A percentile compares a stretch with the other conserved stretches of the same genome.
Evolutionary conservation across 1,140 invertebrate genomes (phyloP).

Genomic region (Pseudoatta argentina): DNA sequence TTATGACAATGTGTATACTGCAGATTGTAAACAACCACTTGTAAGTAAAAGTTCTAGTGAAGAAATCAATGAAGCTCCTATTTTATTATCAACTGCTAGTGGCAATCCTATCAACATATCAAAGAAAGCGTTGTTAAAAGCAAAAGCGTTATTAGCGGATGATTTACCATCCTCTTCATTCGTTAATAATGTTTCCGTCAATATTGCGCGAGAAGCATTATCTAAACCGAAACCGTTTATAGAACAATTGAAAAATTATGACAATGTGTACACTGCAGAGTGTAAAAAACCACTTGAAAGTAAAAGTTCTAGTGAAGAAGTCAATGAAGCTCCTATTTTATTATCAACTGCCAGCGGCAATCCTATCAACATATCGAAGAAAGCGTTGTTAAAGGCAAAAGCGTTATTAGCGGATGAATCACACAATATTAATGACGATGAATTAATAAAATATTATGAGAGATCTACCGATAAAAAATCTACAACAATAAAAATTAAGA

Average conservation of each 20-base stretch:
- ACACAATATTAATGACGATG: neutral
- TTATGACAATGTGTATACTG: neutral
- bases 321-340: constrained; percentile 11
- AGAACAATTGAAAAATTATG: neutral
- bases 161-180: constrained; percentile 13
- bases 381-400: constrained; percentile 66
- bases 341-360: constrained; percentile 79
- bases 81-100: constrained; percentile 75
- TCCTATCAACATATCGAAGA: constrained; percentile 54
- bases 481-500: neutral
- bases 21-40: neutral
- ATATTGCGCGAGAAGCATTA: neutral
- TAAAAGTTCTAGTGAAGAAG: constrained; percentile 7
- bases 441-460: neutral
- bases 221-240: neutral
- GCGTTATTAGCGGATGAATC: constrained; percentile 34
- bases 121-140: constrained; percentile 66
- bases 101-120: constrained; percentile 71
- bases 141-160: constrained; percentile 49
- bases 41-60: neutral
- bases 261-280: neutral
- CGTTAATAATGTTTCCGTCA: neutral
- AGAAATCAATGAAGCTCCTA: constrained; percentile 6
- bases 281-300: neutral
- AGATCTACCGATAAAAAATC: neutral